Conservation (phyloP, 2,797 vertebrate genomes). For the Neoniphon sammara region DNA sequence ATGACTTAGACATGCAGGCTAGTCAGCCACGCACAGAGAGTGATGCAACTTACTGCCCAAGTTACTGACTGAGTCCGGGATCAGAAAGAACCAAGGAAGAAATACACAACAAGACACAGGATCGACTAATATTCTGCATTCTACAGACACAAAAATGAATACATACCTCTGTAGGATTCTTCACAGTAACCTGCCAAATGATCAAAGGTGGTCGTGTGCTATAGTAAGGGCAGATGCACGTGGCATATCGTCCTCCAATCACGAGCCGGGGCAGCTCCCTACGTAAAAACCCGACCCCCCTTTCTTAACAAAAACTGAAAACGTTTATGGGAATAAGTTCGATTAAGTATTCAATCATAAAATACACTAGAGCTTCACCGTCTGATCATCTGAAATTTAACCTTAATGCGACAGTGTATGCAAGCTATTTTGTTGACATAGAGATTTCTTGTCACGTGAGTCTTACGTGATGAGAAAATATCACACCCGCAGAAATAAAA, state of each 20-base stretch:
- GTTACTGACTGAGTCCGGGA: constrained; percentile 20
- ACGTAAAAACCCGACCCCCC: neutral
- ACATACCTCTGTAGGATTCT: constrained; percentile 44
- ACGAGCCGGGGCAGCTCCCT: constrained; percentile 60
- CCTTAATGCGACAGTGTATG: too few relatives aligned
- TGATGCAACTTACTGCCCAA: constrained; percentile 67
- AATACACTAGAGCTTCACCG: too few relatives aligned
- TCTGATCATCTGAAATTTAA: too few relatives aligned
- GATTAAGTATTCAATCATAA: too few relatives aligned
- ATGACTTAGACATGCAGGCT: constrained; percentile 18
- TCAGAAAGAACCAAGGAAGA: neutral
- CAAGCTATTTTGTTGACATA: too few relatives aligned
- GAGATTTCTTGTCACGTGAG: too few relatives aligned
- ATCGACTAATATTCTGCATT: neutral
- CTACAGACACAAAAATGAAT: too few relatives aligned
- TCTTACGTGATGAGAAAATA: too few relatives aligned
- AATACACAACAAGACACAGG: neutral
- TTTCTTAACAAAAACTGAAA: neutral
- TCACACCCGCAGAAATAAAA: too few relatives aligned
- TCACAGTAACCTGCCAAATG: constrained; percentile 34
- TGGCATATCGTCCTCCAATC: constrained; percentile 79
- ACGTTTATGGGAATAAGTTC: neutral
- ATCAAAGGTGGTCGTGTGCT: constrained; percentile 33
- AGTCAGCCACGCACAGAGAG: constrained; percentile 24
- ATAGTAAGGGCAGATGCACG: constrained; percentile 67